Conservation (phyloP, 2,797 vertebrate species). For the Cyprinodon diabolis region DNA sequence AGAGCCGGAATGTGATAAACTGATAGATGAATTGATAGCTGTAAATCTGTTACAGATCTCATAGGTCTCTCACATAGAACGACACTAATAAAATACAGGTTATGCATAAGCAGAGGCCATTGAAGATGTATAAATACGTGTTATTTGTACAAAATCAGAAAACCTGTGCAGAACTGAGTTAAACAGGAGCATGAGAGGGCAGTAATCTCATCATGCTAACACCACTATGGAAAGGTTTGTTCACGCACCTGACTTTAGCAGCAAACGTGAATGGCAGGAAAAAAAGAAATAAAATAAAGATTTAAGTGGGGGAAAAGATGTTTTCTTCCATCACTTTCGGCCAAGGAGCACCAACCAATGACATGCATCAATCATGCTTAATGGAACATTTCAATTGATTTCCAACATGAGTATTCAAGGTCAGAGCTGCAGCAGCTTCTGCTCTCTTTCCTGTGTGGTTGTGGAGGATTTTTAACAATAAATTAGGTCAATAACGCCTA, state of each 20-base stretch:
- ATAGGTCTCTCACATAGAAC: constrained; percentile 31
- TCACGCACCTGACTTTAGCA: background rate
- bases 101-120: background rate
- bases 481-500: constrained; percentile 56
- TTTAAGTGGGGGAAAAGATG: constrained; percentile 35
- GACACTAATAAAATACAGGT: constrained; percentile 34
- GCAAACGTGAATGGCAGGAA: background rate
- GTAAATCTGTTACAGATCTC: constrained; percentile 65
- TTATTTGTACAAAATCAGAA: constrained; percentile 14
- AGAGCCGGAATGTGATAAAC: constrained; percentile 43
- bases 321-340: constrained; percentile 62
- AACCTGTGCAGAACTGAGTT: constrained; percentile 56
- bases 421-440: constrained; percentile 53
- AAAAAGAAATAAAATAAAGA: constrained; percentile 33
- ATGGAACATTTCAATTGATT: constrained; percentile 77
- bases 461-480: constrained; percentile 24
- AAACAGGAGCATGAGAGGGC: constrained; percentile 55
- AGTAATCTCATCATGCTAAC: constrained; percentile 77
- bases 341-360: constrained; percentile 54
- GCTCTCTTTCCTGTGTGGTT: constrained; percentile 21
- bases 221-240: constrained; percentile 57
- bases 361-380: constrained; percentile 79
- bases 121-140: constrained; percentile 2
- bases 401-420: constrained; percentile 72
- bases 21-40: constrained; percentile 59